Evolutionary conservation across 2,888 invertebrate species (phyloP), one percentile per base, ranked within the genome.

Genomic region (Nasonovia ribisnigri): DNA sequence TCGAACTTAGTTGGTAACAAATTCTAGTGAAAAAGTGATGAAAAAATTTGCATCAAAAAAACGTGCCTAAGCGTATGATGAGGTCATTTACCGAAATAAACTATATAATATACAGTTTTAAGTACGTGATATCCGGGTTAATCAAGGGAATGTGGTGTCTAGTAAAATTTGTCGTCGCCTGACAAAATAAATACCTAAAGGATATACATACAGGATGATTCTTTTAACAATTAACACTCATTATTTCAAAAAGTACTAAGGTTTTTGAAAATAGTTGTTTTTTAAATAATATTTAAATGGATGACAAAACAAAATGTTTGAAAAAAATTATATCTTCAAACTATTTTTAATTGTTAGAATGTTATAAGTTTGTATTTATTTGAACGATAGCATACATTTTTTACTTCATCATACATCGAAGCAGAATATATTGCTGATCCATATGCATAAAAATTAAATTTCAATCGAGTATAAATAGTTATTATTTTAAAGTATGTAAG

Each of bases 91-190:
- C 88, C 77, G n/a, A 92, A 92, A 92, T 88, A 92, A 92, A 88
- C 51, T 88, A 51, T 67, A 67, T 26, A 87, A 67, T 26, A 87
- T 67, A 13, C 57, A 57, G 92, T 67, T 26, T 77, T 48, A 77
- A 92, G 67, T 93, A 93, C 93, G 93, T 93, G 90, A 93, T 90
- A 86, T 90, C 90, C 93, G 60, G 93, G 67, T 51, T 86, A 93
- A 86, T 86, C 84, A 24, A 90, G 42, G 90, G 90, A 93, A 93
- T 93, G 86, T 51, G 43, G 42, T 42, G 88, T 88, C 88, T 88
- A 26, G 51, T 88, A 42, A 51, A 92, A 92, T 51, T 48, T n/a
- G 88, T 77, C 54, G 77, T 92, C 51, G 88, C 43, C 36, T n/a
- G n/a, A 86, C 54, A 24, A 91, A 84, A 86, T 92, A 77, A 60